These are phyloP conservation scores for Ecliptopera silaceata DNA, from an alignment of 2,888 invertebrate species.

Conservation along the genomic window DNA sequence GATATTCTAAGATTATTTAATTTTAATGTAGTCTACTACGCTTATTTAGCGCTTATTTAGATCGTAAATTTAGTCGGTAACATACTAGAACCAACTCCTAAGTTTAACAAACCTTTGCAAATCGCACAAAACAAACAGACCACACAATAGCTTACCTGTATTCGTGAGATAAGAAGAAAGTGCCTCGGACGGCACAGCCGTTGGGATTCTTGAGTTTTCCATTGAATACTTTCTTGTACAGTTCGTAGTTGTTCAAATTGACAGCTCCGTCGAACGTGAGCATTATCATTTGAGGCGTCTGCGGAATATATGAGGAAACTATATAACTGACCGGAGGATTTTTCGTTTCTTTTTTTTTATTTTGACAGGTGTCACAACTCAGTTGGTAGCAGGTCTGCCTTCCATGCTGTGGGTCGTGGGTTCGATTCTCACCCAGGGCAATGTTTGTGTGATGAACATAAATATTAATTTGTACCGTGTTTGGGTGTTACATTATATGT, in stretches of 20 bases:
- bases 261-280: slow-evolving; percentile 97
- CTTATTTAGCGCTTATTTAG: too few species aligned
- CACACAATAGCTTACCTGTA: slow-evolving; percentile 81
- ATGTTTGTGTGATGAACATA: too few species aligned
- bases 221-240: slow-evolving; percentile 93
- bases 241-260: slow-evolving; percentile 94
- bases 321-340: not conserved
- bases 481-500: too few species aligned
- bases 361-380: too few species aligned
- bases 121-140: slow-evolving; percentile 24
- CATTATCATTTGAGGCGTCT: slow-evolving; percentile 97
- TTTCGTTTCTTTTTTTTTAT: not conserved
- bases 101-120: not conserved
- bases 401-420: too few species aligned
- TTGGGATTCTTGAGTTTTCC: slow-evolving; percentile 93
- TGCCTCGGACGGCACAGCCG: slow-evolving; percentile 93
- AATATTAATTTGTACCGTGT: too few species aligned
- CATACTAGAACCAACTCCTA: not conserved
- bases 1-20: too few species aligned
- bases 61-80: too few species aligned
- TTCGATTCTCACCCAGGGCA: too few species aligned
- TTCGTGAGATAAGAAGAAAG: slow-evolving; percentile 96
- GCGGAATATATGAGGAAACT: slow-evolving; percentile 35
- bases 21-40: too few species aligned
- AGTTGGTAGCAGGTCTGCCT: too few species aligned